phyloP scores from a whole-genome alignment of 2,888 invertebrate species.

The Eugnorisma glareosa region DNA sequence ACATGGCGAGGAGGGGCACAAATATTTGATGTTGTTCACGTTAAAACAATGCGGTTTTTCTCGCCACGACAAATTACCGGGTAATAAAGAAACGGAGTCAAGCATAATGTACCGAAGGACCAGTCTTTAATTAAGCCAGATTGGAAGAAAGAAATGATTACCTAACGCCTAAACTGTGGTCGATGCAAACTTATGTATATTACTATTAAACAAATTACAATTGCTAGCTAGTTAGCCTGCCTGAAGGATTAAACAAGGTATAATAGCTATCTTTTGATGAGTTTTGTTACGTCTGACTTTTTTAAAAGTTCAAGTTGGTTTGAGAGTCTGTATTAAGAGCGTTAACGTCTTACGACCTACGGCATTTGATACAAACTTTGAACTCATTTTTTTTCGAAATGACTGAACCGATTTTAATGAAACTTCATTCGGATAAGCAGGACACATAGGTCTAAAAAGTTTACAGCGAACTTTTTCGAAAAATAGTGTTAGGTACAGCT shows the following conservation, averaged over 20 bases:
- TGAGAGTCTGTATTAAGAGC: not conserved
- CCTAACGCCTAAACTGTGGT: not conserved
- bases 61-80: conserved; percentile 45
- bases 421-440: too few species aligned
- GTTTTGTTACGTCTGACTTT: not conserved
- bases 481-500: too few species aligned
- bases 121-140: not conserved
- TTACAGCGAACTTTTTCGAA: too few species aligned
- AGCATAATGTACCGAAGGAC: conserved; percentile 5
- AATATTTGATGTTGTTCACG: conserved; percentile 51
- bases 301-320: not conserved
- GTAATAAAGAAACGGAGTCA: conserved; percentile 21
- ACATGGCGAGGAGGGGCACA: conserved; percentile 21
- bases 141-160: not conserved
- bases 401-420: too few species aligned
- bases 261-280: not conserved
- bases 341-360: too few species aligned
- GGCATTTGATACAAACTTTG: too few species aligned
- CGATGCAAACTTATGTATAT: not conserved
- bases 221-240: not conserved
- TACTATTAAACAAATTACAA: not conserved
- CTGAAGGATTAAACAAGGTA: not conserved
- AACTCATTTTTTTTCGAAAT: too few species aligned
- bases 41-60: conserved; percentile 48
- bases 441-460: too few species aligned